These are phyloP conservation scores for Rotaria macrura DNA, from an alignment of 2,888 invertebrate species.

Conservation along the genomic window DNA sequence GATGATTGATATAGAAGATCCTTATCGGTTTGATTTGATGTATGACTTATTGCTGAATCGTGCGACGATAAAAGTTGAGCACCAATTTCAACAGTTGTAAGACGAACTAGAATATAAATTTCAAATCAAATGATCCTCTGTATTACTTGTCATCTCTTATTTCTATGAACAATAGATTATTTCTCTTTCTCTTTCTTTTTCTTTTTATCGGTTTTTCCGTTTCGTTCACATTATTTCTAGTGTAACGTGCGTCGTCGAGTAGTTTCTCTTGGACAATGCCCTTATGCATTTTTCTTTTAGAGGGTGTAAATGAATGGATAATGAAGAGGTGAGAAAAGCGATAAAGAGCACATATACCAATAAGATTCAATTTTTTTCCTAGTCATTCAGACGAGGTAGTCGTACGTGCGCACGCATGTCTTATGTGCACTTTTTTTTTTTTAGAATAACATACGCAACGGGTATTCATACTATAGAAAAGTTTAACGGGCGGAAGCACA, in stretches of 20 bases:
- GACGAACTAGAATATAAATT: background rate
- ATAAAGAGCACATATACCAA: background rate
- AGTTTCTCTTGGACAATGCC: slow-evolving; percentile 3
- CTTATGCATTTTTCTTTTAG: background rate
- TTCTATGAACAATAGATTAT: background rate
- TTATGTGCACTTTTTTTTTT: too few species aligned
- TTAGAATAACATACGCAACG: slow-evolving; percentile 15
- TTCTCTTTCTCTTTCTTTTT: background rate
- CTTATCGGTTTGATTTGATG: background rate
- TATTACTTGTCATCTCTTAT: background rate
- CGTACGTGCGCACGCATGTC: background rate
- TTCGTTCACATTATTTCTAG: background rate
- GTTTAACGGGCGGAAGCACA: slow-evolving; percentile 9
- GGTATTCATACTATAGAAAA: background rate
- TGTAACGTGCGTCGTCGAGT: background rate
- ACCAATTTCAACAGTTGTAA: background rate
- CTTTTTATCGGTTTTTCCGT: background rate
- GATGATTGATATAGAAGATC: background rate
- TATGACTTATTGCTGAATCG: background rate
- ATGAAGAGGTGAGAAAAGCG: background rate
- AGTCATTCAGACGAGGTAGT: background rate
- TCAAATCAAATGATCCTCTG: background rate
- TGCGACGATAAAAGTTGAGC: background rate
- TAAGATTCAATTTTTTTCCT: background rate
- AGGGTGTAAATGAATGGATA: background rate